Percentiles rank a stretch among this genome's conserved stretches.
These are phyloP conservation scores for Ommatoiulus sabulosus DNA, from an alignment of 2,888 invertebrate genomes.

Conservation along the genomic window DNA sequence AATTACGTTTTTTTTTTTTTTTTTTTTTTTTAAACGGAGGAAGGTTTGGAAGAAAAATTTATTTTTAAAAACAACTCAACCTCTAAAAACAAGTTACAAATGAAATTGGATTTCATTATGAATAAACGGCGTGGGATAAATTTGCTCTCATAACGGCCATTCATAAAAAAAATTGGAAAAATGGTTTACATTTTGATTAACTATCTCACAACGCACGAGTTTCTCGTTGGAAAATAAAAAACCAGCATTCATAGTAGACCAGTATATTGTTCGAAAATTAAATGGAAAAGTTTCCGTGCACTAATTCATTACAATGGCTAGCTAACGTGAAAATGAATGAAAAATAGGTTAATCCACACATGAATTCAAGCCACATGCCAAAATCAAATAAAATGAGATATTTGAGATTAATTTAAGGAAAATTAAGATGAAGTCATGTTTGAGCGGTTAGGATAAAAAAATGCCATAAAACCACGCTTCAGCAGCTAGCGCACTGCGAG, in stretches of 20 bases:
- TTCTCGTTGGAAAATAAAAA: background rate
- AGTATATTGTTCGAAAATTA: conserved; percentile 1
- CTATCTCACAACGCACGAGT: background rate
- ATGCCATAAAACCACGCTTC: background rate
- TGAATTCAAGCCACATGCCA: background rate
- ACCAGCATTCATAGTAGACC: background rate
- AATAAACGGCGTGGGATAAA: background rate
- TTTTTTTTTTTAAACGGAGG: background rate
- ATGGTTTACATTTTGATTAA: conserved; percentile 25
- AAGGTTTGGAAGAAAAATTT: background rate
- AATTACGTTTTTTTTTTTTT: no score
- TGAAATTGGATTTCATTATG: background rate
- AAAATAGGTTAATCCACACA: conserved; percentile 30
- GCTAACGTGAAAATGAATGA: conserved; percentile 5
- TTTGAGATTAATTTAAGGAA: background rate
- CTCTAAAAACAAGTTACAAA: background rate
- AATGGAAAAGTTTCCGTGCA: conserved; percentile 18
- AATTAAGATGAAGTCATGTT: background rate
- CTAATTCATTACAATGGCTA: conserved; percentile 24
- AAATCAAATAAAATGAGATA: conserved; percentile 30
- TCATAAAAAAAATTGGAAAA: background rate
- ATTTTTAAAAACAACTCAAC: background rate
- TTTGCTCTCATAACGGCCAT: background rate
- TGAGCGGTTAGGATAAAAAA: background rate
- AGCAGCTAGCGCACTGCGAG: background rate